A percentile compares a stretch with the other conserved stretches of the same genome.
phyloP scores from a whole-genome alignment of 2,888 invertebrate species.

The Nomada lathburiana region DNA sequence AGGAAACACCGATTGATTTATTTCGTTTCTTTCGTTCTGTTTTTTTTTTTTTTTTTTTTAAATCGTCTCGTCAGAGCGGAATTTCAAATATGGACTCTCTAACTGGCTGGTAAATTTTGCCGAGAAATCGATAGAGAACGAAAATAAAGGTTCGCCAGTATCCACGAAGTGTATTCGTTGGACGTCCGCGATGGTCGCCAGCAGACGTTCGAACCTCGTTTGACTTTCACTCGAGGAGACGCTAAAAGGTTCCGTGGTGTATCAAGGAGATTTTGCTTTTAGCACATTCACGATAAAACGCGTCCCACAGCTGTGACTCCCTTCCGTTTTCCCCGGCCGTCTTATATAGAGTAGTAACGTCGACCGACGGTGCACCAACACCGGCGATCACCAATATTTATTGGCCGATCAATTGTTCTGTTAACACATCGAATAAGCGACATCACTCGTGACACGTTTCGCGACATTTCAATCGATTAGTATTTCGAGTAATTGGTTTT shows the following conservation, averaged over 20 bases:
- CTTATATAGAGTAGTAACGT: constrained; percentile 68
- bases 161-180: constrained; percentile 61
- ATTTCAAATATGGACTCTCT: not conserved
- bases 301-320: constrained; percentile 65
- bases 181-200: constrained; percentile 54
- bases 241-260: constrained; percentile 83
- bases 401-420: not conserved
- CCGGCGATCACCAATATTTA: constrained; percentile 30
- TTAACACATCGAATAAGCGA: not conserved
- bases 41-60: not conserved
- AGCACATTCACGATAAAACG: constrained; percentile 83
- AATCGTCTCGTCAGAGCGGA: not conserved
- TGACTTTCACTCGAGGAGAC: constrained; percentile 81
- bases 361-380: constrained; percentile 75
- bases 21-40: not conserved
- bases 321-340: constrained; percentile 46
- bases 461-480: too few relatives aligned
- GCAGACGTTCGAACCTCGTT: constrained; percentile 71
- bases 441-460: not conserved
- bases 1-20: not conserved
- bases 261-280: constrained; percentile 84
- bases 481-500: too few relatives aligned
- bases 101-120: constrained; percentile 25
- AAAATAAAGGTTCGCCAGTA: constrained; percentile 41
- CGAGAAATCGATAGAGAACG: constrained; percentile 19